Base-by-base conservation (phyloP, 1,140 invertebrate genomes). In the Laupala kohalensis region DNA sequence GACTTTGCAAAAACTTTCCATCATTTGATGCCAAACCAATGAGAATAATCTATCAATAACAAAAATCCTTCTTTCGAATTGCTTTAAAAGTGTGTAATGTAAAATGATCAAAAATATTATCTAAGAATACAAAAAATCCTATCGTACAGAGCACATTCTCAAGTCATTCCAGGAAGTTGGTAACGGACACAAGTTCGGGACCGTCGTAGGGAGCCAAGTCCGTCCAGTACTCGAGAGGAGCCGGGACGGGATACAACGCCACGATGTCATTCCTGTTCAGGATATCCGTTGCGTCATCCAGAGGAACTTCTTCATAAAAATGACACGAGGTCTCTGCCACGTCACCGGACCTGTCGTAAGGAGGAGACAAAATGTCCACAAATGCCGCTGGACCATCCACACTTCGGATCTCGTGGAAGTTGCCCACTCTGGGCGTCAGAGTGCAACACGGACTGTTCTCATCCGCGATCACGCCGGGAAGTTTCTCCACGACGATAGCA, bases 331-430 rank as follows among this genome's bases (percentile, higher is more conserved):
- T 74, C 6, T 77, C 75, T n/a, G 78, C 79, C 4, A 75, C 68
- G 26, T 86, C 77, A 2, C 85, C 85, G 2, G 85, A 85, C 13
- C 70, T 69, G 69, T 89, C 85, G 77, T 97, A 97, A 0, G 95
- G 94, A 23, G 95, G 95, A 70, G 93, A 89, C 12, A 97, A 81
- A 72, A 97, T 91, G 81, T 97, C 95, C 26, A 97, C 82, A 81
- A 97, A 97, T 24, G 94, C 94, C 9, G 92, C 91, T 3, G 91
- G 87, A 63, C 88, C 87, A 72, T 87, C 83, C 5, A 84, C 76
- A 24, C 87, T 85, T 74, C 86, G 82, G 66, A 96, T 90, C 83
- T 95, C 91, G 79, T 97, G 95, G 72, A 92, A 86, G 81, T 97
- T 97, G 30, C 87, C 85, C 53, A 88, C 82, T 0, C 80, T 82